Evolutionary conservation across 2,888 invertebrate species (phyloP), one percentile per base, ranked within the genome.

Genomic region (Nephrotoma guestfalica): DNA sequence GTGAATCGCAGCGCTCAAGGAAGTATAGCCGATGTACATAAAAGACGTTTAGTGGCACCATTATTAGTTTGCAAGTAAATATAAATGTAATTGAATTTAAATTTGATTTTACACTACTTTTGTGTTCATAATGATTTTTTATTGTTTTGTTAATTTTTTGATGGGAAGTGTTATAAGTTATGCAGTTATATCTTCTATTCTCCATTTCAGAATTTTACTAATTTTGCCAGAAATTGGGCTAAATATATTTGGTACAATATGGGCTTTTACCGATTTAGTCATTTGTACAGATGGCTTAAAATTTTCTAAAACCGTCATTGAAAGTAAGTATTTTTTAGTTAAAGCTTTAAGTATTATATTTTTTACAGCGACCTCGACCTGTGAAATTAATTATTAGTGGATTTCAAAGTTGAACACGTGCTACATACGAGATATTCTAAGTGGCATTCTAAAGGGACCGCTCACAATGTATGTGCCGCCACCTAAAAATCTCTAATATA

Each of bases 231-330:
- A 97, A 91, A 93, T 96, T 18, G 93, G 93, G 4, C 94, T 97
- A 92, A 97, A 97, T 89, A 93, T 95, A 87, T 93, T 97, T 91
- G 96, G 97, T 6, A 96, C 96, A 4, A 93, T 96, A 91, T 96
- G 96, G 96, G 94, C 96, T 88, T 95, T 96, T 89, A 95, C 95
- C 89, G 94, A 94, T 88, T 91, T 94, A 41, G 94, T 96, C 86
- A 92, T 94, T 47, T 96, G 96, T 90, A 93, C 93, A 30, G 93
- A 94, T 87, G 93, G 93, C 86, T 94, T 94, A 89, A 93, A 94
- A 88, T 95, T 95, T 91, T 95, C 95, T 87, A 94, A 93, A 88
- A 94, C 94, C 88, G 94, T 95, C 40, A 94, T 96, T 89, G 95
- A 96, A 93, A 94, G 95, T 95, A 91, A 92, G 92, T 91, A 40